Percentiles rank a stretch among this genome's conserved stretches.
Evolutionary conservation across 1,140 invertebrate genomes (phyloP).

Genomic region (Procambarus clarkii): DNA sequence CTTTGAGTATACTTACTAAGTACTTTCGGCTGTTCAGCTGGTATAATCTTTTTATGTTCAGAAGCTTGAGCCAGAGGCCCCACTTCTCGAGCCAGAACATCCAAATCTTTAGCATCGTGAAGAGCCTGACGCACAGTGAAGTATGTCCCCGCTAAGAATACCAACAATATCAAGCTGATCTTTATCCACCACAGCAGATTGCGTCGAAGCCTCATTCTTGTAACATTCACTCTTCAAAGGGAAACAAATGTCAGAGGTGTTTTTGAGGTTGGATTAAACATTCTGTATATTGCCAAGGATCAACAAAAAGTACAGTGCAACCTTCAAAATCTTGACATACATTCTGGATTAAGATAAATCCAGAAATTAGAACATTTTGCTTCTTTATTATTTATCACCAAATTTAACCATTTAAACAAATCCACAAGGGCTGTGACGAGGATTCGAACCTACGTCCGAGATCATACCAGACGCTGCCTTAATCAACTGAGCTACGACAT

Average conservation of each 20-base stretch:
- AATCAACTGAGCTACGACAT: no score
- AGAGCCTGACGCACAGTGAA: slow-evolving; percentile 32
- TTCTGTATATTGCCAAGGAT: no score
- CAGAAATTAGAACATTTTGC: no score
- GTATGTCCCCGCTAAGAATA: slow-evolving; percentile 39
- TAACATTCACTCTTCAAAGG: background rate
- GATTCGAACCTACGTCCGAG: no score
- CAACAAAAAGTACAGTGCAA: no score
- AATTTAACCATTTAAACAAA: no score
- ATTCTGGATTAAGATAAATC: no score
- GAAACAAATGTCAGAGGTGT: background rate
- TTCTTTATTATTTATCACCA: no score
- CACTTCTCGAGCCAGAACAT: background rate
- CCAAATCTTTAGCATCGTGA: slow-evolving; percentile 5
- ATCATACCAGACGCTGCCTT: no score
- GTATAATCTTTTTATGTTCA: background rate
- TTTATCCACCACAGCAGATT: slow-evolving; percentile 37
- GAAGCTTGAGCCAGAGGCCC: background rate
- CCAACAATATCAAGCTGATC: background rate
- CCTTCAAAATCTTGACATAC: no score
- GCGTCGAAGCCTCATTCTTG: slow-evolving; percentile 51
- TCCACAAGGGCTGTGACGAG: no score
- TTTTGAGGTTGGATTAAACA: no score
- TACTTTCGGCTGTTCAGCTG: background rate
- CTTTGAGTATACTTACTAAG: background rate